phyloP scores from a whole-genome alignment of 2,888 invertebrate genomes.

The Ceraclea dissimilis region DNA sequence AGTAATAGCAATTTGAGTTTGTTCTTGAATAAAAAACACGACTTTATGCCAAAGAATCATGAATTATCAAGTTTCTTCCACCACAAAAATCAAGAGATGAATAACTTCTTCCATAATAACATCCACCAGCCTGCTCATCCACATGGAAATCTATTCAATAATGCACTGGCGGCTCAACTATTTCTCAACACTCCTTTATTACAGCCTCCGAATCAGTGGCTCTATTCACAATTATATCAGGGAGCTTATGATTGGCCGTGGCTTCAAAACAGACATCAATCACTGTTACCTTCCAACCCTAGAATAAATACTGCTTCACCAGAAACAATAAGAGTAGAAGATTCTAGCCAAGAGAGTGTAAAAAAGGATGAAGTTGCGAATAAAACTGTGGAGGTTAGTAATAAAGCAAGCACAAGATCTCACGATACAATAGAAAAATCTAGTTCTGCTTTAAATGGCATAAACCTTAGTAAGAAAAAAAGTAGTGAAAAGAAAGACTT shows the following conservation, averaged over 20 bases:
- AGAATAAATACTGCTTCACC: conserved; percentile 23
- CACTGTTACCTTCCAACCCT: conserved; percentile 27
- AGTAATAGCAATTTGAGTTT: conserved; percentile 22
- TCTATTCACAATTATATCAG: conserved; percentile 69
- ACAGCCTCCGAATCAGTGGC: conserved; percentile 71
- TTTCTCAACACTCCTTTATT: conserved; percentile 68
- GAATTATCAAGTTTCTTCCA: conserved; percentile 46
- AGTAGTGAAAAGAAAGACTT: conserved; percentile 35
- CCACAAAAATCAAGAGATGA: conserved; percentile 33
- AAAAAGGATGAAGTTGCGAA: conserved; percentile 23
- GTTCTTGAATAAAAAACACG: conserved; percentile 31
- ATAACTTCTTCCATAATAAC: conserved; percentile 31
- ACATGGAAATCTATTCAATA: conserved; percentile 43
- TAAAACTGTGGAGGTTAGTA: conserved; percentile 26
- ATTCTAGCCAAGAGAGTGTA: conserved; percentile 29
- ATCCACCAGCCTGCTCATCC: conserved; percentile 27
- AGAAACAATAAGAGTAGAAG: conserved; percentile 29
- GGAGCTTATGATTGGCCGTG: conserved; percentile 60
- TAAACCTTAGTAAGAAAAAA: conserved; percentile 30
- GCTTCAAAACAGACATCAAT: conserved; percentile 46
- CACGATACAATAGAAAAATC: conserved; percentile 1
- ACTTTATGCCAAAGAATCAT: conserved; percentile 42
- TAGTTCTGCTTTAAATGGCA: conserved; percentile 28
- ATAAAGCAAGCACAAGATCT: conserved; percentile 19
- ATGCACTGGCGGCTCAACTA: conserved; percentile 59